Base-by-base conservation (phyloP, 1,140 invertebrate species). In the Thereuonema tuberculata region DNA sequence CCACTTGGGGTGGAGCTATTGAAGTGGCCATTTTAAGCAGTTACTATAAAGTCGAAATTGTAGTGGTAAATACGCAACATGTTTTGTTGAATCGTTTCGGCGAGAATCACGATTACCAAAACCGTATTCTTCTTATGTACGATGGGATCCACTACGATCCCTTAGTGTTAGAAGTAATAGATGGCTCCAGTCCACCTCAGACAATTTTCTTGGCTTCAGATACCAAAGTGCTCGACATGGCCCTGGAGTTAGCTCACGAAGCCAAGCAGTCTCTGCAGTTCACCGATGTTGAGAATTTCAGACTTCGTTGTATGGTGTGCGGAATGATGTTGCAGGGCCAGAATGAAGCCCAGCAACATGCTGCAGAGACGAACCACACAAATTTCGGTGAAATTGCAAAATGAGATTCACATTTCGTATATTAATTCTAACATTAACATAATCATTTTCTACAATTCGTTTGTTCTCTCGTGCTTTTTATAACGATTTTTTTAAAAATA, bases 121-220 rank as follows among this genome's bases (percentile, higher is more conserved):
- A 87, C 52, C 75, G 93, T 69, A 87, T 93, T 14, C 88, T 96
- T 69, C 76, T 98, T 1, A 80, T 97, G 52, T 98, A 96, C 72
- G 92, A 97, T 76, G 93, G 93, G 23, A 90, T 96, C 61, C 93
- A 97, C 75, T 97, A 97, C 72, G 94, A 98, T 75, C 89, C 92
- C 1, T 72, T 98, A 1, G 87, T 91, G 69, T 77, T 93, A 70
- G 91, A 96, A 75, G 77, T 58, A 47, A 77, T 17, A 2, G 60
- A 65, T 17, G 61, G 53, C 9, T 56, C 1, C 21, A 67, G 17
- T 61, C 66, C 71, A 92, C 90, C 9, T 82, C 90, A 60, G 0
- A 75, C 78, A 0, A 28, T 3, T 26, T 37, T 17, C 17, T 5
- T 17, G 5, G 31, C 31, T 37, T 37, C 17, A 9, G 5, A 37